Evolutionary conservation across 1,140 invertebrate species (phyloP), one percentile per base, ranked within the genome.

Genomic region (Eubasilissa regina): DNA sequence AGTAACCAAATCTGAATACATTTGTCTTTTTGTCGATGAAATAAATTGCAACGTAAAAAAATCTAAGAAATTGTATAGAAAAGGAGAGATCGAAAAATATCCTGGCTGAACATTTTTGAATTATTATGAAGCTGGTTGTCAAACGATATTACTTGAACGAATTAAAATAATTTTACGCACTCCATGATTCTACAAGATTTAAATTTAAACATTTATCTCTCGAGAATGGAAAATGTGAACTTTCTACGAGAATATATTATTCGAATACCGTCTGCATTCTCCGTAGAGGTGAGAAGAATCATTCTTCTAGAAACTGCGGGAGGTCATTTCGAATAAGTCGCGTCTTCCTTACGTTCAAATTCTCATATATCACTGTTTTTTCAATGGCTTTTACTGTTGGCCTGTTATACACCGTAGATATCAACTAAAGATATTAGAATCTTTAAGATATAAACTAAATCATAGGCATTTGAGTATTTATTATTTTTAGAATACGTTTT

Each of bases 311-410:
- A 75, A 79, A 21, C 80, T 64, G 62, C 80, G 77, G 80, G 80
- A 68, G 80, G 80, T 81, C 73, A 75, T 78, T 78, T 78, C 62
- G 76, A 78, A 81, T 79, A 79, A 81, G 80, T 81, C 80, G 75
- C 80, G 70, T 77, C 77, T 79, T 81, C 66, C 70, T 60, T 79
- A 60, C 73, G 45, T 76, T 73, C 51, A 81, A 81, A 58, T 75
- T 66, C 44, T 53, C 80, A 81, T 81, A 79, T 79, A 79, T 81
- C 80, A 81, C 76, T 81, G 78, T 81, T 81, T 81, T 74, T 79
- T 75, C 74, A 81, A 75, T 72, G 60, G 70, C 80, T 58, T 75
- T 78, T 70, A 19, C 51, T 55, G 68, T n/a, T 19, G 68, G 25
- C 68, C 25, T 48, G 68, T 51, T 72, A 51, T 48, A 48, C 47